Evolutionary conservation across 2,888 invertebrate species (phyloP).

Genomic region (Leptinotarsa rubiginosa): DNA sequence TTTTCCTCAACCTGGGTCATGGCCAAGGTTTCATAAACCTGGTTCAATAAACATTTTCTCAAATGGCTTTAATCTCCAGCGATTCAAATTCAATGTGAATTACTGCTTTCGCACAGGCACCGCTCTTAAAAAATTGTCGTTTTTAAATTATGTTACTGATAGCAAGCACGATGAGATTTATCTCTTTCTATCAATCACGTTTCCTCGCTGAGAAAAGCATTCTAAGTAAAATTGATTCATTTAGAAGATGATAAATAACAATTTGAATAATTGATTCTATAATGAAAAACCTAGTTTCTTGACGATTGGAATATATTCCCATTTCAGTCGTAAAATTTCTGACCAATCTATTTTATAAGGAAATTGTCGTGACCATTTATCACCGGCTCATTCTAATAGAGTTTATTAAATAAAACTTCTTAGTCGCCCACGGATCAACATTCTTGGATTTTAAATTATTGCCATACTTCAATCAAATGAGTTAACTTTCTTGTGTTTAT

Average conservation of each 20-base stretch:
- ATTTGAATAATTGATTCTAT: slow-evolving; percentile 6
- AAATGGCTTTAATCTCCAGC: no score
- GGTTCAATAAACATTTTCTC: no score
- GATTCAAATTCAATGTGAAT: no score
- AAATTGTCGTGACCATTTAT: slow-evolving; percentile 28
- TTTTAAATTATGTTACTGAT: no score
- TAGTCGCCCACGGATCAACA: slow-evolving; percentile 40
- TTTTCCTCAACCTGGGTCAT: no score
- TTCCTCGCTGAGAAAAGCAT: background rate
- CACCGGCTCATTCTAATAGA: slow-evolving; percentile 32
- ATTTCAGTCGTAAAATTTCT: slow-evolving; percentile 11
- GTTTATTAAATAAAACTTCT: slow-evolving; percentile 26
- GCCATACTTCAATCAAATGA: slow-evolving; percentile 29
- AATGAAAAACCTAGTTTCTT: slow-evolving; percentile 15
- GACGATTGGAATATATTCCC: slow-evolving; percentile 21
- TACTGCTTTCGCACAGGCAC: no score
- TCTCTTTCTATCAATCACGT: no score
- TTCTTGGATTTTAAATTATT: slow-evolving; percentile 39
- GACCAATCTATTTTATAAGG: slow-evolving; percentile 26
- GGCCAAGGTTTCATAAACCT: no score
- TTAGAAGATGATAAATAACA: background rate
- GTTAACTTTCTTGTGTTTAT: slow-evolving; percentile 33
- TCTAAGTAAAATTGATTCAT: background rate
- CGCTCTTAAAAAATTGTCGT: no score
- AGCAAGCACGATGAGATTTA: no score